Base-by-base conservation (phyloP, 2,113 vertebrate species). In the Fregetta grallaria region DNA sequence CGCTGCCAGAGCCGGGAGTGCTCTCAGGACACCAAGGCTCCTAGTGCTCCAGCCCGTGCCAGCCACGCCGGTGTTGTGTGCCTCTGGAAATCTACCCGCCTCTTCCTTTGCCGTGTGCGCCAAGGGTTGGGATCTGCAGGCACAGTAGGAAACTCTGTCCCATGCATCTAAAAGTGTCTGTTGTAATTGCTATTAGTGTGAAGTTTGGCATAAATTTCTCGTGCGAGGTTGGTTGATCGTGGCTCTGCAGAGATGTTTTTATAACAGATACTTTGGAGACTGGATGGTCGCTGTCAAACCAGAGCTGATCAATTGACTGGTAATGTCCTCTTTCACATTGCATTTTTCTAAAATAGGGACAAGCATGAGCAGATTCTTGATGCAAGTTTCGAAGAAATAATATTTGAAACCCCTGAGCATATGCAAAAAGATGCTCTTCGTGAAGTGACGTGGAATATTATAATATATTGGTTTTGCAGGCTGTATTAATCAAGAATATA, bases 41-140 rank as follows among this genome's bases (percentile, higher is more conserved):
- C 49, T 2, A 2, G 25, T 34, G 38, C 55, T 61, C 22, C 0
- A 0, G 7, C 59, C 32, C 1, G 2, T 44, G 73, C 21, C 50
- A 44, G 30, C 0, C 0, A 3, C 8, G 5, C 25, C 56, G 14
- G 44, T 8, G 22, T 13, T 59, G 34, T 1, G 1, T 29, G 11
- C 23, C 19, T 77, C 61, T 80, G 89, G 61, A 68, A 78, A 61
- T 32, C 44, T 30, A 34, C 50, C 13, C 19, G 2, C 9, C 5
- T 79, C 49, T 62, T 76, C 12, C 11, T 68, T 63, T 63, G 76
- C n/a, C 4, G 0, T 32, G 26, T 21, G 9, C 3, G 2, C 45
- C 0, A 8, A 44, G 62, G 21, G 36, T 0, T 40, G 52, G 56
- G 11, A 71, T 5, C 49, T 71, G 56, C 65, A 38, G 40, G 20